phyloP scores from a whole-genome alignment of 2,888 invertebrate species.

The Fissipunctia ypsillon region DNA sequence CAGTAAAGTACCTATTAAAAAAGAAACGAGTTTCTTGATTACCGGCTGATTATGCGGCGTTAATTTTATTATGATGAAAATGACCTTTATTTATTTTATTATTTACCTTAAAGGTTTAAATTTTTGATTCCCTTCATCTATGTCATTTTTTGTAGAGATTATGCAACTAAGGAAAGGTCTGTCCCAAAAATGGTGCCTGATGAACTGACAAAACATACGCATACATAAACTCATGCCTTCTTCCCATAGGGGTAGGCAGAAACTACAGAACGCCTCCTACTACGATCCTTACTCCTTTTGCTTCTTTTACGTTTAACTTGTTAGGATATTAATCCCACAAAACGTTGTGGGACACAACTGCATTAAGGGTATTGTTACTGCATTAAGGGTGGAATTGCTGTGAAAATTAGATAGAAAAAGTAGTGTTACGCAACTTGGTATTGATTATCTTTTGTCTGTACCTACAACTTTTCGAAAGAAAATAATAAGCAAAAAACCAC shows the following conservation, averaged over 20 bases:
- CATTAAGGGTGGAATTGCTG: neutral
- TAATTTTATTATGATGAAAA: slow-evolving; percentile 29
- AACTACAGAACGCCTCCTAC: no score
- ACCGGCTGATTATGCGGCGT: slow-evolving; percentile 5
- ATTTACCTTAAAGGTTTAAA: neutral
- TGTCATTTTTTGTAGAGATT: neutral
- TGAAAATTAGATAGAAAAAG: neutral
- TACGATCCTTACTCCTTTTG: neutral
- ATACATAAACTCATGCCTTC: neutral
- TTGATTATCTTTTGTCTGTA: neutral
- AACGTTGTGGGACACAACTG: neutral
- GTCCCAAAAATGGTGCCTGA: neutral
- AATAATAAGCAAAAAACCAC: slow-evolving; percentile 18
- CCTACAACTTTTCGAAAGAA: neutral
- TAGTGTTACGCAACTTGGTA: neutral
- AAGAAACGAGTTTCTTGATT: slow-evolving; percentile 14
- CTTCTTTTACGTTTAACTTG: neutral
- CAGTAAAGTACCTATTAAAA: slow-evolving; percentile 19
- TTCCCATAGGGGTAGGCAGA: no score
- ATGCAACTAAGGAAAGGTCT: neutral
- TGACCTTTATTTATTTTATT: slow-evolving; percentile 1
- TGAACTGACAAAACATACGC: neutral
- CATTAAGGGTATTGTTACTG: neutral
- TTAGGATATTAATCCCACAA: neutral
- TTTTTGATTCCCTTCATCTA: neutral